These are phyloP conservation scores for Drosophila oshimai DNA, from an alignment of 1,140 invertebrate species.

Conservation along the genomic window DNA sequence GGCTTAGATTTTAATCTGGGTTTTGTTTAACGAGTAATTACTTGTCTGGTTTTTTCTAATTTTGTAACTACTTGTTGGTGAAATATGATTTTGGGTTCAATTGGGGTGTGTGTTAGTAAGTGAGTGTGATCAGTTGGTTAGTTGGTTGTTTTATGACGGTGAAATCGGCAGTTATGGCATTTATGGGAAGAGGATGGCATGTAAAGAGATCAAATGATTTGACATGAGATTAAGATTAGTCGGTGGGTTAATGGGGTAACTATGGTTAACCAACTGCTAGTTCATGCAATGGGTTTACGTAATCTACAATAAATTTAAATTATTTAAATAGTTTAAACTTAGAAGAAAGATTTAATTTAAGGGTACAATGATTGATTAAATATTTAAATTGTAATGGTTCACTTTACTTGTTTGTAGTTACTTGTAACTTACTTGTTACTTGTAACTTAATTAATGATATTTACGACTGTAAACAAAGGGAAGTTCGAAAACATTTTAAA, in stretches of 20 bases:
- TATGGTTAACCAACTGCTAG: neutral
- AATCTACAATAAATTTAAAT: neutral
- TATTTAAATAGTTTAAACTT: neutral
- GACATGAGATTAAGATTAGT: conserved; percentile 54
- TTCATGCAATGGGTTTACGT: neutral
- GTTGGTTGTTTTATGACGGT: conserved; percentile 14
- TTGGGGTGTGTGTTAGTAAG: neutral
- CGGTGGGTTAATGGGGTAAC: conserved; percentile 2
- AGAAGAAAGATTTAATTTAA: neutral
- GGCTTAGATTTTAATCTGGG: neutral
- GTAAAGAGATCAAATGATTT: conserved; percentile 70
- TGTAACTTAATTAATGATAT: too few relatives aligned
- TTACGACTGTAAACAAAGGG: too few relatives aligned
- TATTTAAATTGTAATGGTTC: too few relatives aligned
- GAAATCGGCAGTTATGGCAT: conserved; percentile 36
- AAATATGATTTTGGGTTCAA: neutral
- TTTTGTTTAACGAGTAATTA: neutral
- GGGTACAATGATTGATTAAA: too few relatives aligned
- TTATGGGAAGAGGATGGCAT: conserved; percentile 74
- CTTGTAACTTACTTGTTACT: too few relatives aligned
- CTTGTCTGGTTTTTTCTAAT: conserved; percentile 29
- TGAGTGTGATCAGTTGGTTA: conserved; percentile 1
- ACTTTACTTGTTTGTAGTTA: too few relatives aligned
- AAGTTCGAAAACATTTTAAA: too few relatives aligned
- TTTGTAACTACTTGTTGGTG: conserved; percentile 52